These are phyloP conservation scores for Xenopus petersii DNA, from an alignment of 2,797 vertebrate genomes.

Conservation along the genomic window DNA sequence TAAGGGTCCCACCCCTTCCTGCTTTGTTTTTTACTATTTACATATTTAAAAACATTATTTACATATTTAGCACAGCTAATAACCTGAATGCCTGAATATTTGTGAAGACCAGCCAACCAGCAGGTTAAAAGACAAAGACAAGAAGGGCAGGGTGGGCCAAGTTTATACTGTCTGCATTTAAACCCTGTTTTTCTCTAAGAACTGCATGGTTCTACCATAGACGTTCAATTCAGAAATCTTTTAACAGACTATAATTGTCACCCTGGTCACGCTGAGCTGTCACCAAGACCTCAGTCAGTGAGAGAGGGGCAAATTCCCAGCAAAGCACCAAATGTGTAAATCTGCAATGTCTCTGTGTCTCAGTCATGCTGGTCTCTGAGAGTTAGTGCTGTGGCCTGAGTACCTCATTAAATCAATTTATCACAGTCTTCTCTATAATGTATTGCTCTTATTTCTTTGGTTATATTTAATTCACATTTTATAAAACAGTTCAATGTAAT, in stretches of 20 bases:
- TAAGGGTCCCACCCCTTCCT: too few relatives aligned
- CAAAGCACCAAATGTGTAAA: slow-evolving; percentile 6
- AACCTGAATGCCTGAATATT: too few relatives aligned
- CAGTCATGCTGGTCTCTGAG: background rate
- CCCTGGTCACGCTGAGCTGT: slow-evolving; percentile 11
- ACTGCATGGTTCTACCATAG: background rate
- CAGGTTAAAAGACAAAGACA: too few relatives aligned
- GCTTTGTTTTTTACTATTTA: too few relatives aligned
- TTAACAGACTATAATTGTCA: background rate
- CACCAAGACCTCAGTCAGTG: background rate
- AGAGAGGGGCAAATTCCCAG: slow-evolving; percentile 3
- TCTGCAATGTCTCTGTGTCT: background rate
- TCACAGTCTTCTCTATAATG: background rate
- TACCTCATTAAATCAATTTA: slow-evolving; percentile 5
- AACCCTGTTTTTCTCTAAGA: background rate
- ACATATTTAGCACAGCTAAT: too few relatives aligned
- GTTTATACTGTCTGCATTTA: background rate
- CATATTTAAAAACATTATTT: too few relatives aligned
- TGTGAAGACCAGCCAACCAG: too few relatives aligned
- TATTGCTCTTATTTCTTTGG: background rate
- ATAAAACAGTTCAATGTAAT: too few relatives aligned
- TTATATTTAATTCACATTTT: background rate
- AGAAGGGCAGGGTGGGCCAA: background rate
- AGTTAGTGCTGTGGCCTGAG: background rate
- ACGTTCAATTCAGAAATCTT: background rate